Conservation (phyloP, 2,113 vertebrate species). For the Myodes glareolus region DNA sequence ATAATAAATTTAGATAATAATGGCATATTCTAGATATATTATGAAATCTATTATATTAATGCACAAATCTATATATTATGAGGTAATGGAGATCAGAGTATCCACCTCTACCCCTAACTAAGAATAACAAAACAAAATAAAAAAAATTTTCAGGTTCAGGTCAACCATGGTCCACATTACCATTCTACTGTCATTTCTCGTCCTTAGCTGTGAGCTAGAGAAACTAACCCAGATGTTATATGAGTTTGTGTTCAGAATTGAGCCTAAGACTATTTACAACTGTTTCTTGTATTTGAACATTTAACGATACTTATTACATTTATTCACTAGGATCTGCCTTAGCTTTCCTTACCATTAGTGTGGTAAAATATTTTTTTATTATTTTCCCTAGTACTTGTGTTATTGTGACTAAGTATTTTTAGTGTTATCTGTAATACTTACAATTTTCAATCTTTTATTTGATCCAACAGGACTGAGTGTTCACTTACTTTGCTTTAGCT, state of each 20-base stretch:
- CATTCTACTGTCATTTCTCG: neutral
- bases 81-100: neutral
- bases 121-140: neutral
- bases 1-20: conserved; percentile 21
- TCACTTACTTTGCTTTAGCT: neutral
- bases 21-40: neutral
- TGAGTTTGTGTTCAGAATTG: neutral
- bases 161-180: neutral
- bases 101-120: neutral
- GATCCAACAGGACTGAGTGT: neutral
- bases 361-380: neutral
- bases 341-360: neutral
- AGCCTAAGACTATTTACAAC: fast-evolving
- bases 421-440: neutral
- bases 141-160: neutral
- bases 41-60: conserved; percentile 33
- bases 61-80: neutral
- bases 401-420: neutral
- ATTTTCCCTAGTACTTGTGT: too few species aligned
- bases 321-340: neutral
- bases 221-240: neutral
- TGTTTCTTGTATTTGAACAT: neutral
- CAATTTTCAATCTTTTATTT: neutral
- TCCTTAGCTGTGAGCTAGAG: neutral
- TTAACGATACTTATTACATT: neutral